phyloP scores from a whole-genome alignment of 2,113 vertebrate genomes.

The Cephalopholis sonnerati region DNA sequence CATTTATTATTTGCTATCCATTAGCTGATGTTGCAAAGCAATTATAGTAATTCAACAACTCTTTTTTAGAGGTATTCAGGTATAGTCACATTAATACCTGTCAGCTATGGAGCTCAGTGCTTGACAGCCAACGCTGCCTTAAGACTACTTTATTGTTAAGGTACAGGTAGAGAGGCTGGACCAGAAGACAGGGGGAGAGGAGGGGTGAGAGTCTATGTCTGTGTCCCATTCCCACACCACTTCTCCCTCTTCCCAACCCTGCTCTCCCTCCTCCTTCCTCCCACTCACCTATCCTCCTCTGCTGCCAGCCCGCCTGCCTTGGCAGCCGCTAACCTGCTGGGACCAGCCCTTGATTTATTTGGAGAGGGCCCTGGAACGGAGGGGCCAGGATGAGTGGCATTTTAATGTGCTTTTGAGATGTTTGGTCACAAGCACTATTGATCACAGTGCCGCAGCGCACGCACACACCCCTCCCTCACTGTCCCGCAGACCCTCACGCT shows the following conservation, averaged over 20 bases:
- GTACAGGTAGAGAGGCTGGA: slow-evolving; percentile 41
- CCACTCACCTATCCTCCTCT: slow-evolving; percentile 57
- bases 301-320: slow-evolving; percentile 68
- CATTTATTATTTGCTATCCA: slow-evolving; percentile 48
- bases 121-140: slow-evolving; percentile 18
- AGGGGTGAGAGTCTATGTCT: slow-evolving; percentile 28
- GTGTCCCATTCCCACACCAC: slow-evolving; percentile 57
- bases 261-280: slow-evolving; percentile 25
- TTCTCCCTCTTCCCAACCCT: slow-evolving; percentile 6
- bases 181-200: not conserved
- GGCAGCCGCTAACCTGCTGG: slow-evolving; percentile 78
- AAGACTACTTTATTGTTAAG: slow-evolving; percentile 33
- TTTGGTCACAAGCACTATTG: slow-evolving; percentile 89
- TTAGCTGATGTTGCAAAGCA: slow-evolving; percentile 61
- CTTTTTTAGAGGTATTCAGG: slow-evolving; percentile 37
- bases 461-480: slow-evolving; percentile 45
- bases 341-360: slow-evolving; percentile 86
- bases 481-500: slow-evolving; percentile 63
- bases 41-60: slow-evolving; percentile 45
- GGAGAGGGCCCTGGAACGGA: slow-evolving; percentile 77
- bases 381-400: slow-evolving; percentile 85
- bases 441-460: slow-evolving; percentile 77
- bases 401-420: slow-evolving; percentile 89
- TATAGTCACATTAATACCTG: slow-evolving; percentile 41
- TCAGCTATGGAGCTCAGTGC: slow-evolving; percentile 13